These are phyloP conservation scores for Podocnemis expansa DNA, from an alignment of 2,113 vertebrate species.

Conservation along the genomic window DNA sequence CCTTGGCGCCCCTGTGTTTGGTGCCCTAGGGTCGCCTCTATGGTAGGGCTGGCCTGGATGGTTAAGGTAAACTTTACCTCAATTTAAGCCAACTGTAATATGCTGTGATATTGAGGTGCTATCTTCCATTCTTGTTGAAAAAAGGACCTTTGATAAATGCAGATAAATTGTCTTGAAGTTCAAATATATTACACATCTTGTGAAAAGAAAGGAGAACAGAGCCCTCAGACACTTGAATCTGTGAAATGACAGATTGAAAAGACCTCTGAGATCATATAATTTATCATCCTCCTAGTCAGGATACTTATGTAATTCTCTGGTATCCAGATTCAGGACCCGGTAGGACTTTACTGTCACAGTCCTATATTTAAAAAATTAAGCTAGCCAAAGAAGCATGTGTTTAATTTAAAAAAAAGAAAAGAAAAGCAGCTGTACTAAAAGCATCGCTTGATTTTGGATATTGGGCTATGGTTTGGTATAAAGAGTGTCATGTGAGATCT, in stretches of 20 bases:
- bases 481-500: neutral
- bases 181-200: neutral
- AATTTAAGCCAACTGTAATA: neutral
- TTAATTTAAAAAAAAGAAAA: neutral
- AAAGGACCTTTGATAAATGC: neutral
- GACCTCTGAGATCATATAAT: neutral
- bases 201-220: neutral
- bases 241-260: no score
- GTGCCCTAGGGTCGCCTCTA: no score
- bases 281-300: neutral
- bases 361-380: neutral
- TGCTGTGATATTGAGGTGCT: neutral
- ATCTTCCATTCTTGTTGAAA: neutral
- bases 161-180: neutral
- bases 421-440: neutral
- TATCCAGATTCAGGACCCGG: neutral
- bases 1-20: no score
- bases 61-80: neutral
- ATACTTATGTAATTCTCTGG: neutral
- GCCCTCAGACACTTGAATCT: no score
- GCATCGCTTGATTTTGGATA: neutral
- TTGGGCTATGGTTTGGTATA: neutral
- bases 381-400: neutral
- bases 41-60: no score
- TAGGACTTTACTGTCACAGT: neutral